phyloP scores from a whole-genome alignment of 2,797 vertebrate genomes.

The Gobio occitaniae region DNA sequence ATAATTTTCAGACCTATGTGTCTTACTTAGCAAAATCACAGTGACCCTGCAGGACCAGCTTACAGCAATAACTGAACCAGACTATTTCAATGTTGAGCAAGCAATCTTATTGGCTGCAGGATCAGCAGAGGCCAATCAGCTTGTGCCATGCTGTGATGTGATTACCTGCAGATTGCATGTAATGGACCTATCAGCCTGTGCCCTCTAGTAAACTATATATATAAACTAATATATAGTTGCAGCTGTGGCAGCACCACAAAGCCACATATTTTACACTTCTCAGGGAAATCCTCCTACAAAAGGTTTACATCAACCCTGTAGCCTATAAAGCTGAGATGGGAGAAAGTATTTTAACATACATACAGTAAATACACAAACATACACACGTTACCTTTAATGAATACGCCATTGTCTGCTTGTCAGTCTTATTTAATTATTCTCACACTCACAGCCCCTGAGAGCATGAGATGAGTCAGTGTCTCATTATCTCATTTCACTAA shows the following conservation, averaged over 20 bases:
- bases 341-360: neutral
- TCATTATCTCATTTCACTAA: slow-evolving; percentile 18
- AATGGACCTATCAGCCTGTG: no score
- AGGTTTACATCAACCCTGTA: neutral
- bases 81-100: no score
- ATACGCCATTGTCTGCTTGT: neutral
- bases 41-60: no score
- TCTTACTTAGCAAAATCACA: no score
- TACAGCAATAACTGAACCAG: no score
- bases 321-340: neutral
- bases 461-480: slow-evolving; percentile 9
- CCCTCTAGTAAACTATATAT: no score
- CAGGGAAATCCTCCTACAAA: neutral
- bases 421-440: slow-evolving; percentile 11
- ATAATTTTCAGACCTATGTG: no score
- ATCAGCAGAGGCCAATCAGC: no score
- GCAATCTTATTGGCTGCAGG: no score
- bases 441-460: neutral
- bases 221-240: no score
- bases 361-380: neutral
- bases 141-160: neutral
- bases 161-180: neutral
- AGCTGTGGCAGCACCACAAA: neutral
- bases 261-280: neutral
- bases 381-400: neutral